Base-by-base conservation (phyloP, 92 coral and sea anemone species). In the Epizoanthus ramosus region DNA sequence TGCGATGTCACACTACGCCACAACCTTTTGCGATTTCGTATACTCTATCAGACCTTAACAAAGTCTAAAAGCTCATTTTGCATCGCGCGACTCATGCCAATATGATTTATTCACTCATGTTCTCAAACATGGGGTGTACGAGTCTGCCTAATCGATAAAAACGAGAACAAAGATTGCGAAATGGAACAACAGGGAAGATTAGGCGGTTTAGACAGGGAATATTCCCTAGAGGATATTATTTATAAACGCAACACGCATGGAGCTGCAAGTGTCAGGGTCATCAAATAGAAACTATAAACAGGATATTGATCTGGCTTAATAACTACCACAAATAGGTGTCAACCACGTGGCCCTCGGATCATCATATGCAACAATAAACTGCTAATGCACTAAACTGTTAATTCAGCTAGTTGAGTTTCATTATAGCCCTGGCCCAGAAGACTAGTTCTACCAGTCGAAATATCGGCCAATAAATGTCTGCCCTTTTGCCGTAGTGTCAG, bases 151-250 rank as follows among this genome's bases (percentile, higher is more conserved):
- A 6, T 13, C 43, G 71, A 33, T 60, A 21, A 57, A 53, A 56
- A 69, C 16, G 43, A 77, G 82, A 77, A 59, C 71, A 61, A 77
- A 77, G 82, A 33, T 61, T 16, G 8, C 8, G 52, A 39, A 10
- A 21, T 9, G 18, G 8, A 13, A 39, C 82, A 77, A 50, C 52
- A 43, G 47, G 63, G 25, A n/a, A 59, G 24, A 19, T 18, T 21
- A n/a, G 0, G 8, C 4, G 19, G 19, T 41, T 2, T 24, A 28
- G 72, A 61, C 5, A 22, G 69, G 70, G 82, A 23, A 41, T 60
- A 33, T 41, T 76, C 81, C 81, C 57, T 60, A 3, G 57, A 9
- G 17, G 65, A 47, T 8, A 39, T 3, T 35, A 50, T 10, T 50
- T 9, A 52, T 45, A 31, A 31, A 75, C 67, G 57, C 33, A 56